Evolutionary conservation across 2,113 vertebrate genomes (phyloP).

Genomic region (Ictalurus punctatus): DNA sequence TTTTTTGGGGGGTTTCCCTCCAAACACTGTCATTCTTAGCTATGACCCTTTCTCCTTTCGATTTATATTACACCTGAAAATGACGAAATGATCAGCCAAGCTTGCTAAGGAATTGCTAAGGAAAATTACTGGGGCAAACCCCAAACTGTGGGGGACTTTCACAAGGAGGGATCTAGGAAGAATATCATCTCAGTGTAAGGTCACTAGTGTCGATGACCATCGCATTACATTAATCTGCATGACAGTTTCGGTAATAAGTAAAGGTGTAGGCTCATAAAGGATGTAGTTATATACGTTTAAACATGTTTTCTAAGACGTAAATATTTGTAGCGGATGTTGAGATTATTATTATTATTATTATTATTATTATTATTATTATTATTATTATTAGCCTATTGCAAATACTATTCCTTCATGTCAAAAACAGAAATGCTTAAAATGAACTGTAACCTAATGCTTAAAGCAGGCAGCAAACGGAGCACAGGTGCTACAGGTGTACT

Average conservation of each 20-base stretch:
- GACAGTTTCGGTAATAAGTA: neutral
- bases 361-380: too few relatives aligned
- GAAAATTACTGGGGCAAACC: neutral
- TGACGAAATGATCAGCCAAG: constrained; percentile 9
- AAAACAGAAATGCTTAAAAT: neutral
- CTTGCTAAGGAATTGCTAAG: neutral
- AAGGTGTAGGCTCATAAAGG: neutral
- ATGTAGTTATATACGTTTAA: neutral
- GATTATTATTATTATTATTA: neutral
- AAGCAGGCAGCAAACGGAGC: neutral
- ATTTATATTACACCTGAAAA: constrained; percentile 40
- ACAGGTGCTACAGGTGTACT: constrained; percentile 35
- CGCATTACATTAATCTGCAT: neutral
- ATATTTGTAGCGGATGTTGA: neutral
- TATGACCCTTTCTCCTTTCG: constrained; percentile 8
- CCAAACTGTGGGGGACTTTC: too few relatives aligned
- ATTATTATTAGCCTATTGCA: too few relatives aligned
- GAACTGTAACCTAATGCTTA: neutral
- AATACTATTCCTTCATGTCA: neutral
- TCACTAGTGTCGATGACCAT: neutral
- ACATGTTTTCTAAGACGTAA: neutral
- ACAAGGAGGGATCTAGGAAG: neutral
- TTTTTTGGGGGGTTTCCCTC: neutral
- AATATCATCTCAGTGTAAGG: neutral
- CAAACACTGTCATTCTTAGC: neutral